These are phyloP conservation scores for Botia almorhae DNA, from an alignment of 2,797 vertebrate genomes.

Conservation along the genomic window DNA sequence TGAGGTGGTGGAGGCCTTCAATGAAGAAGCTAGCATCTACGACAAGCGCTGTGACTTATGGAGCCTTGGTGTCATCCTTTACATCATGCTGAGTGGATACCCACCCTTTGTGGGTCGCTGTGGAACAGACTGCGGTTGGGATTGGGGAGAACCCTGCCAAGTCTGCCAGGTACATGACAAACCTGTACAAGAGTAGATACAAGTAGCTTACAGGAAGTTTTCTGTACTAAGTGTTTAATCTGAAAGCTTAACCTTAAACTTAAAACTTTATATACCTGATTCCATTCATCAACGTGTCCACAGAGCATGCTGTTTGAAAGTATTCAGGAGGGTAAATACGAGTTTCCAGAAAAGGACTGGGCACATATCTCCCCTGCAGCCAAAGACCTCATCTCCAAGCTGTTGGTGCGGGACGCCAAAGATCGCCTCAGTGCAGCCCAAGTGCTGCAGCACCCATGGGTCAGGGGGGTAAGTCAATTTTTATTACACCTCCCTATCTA, in stretches of 20 bases:
- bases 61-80: slow-evolving; percentile 97
- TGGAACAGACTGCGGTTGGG: slow-evolving; percentile 94
- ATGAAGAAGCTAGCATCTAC: slow-evolving; percentile 94
- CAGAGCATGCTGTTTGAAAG: slow-evolving; percentile 97
- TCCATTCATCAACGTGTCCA: background rate
- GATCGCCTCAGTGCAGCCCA: slow-evolving; percentile 93
- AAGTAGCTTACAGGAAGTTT: too few relatives aligned
- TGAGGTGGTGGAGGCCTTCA: slow-evolving; percentile 97
- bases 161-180: slow-evolving; percentile 90
- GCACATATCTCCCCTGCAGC: slow-evolving; percentile 93
- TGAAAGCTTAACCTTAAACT: too few relatives aligned
- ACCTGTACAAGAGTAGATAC: background rate
- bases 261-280: background rate
- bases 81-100: slow-evolving; percentile 97
- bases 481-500: background rate
- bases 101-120: slow-evolving; percentile 95
- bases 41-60: slow-evolving; percentile 98
- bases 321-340: slow-evolving; percentile 96
- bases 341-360: slow-evolving; percentile 97
- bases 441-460: slow-evolving; percentile 96
- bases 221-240: too few relatives aligned
- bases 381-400: slow-evolving; percentile 98
- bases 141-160: slow-evolving; percentile 91
- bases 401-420: slow-evolving; percentile 95
- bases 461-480: slow-evolving; percentile 85